Evolutionary conservation across 1,140 invertebrate species (phyloP).

Genomic region (Cataglyphis hispanica): DNA sequence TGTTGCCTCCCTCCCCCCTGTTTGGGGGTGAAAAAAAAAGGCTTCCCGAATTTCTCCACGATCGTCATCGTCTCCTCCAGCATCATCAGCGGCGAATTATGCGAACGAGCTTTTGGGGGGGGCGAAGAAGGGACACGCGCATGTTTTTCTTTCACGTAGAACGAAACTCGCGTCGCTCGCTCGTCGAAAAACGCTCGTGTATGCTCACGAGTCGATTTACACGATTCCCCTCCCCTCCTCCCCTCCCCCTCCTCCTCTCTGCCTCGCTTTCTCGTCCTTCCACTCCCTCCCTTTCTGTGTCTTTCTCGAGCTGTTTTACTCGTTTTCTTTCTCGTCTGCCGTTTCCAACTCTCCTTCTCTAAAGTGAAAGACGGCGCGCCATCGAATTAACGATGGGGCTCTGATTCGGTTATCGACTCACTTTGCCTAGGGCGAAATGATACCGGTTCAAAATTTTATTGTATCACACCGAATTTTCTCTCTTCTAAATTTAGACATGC

Average conservation of each 20-base stretch:
- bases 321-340: slow-evolving; percentile 51
- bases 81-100: background rate
- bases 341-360: slow-evolving; percentile 9
- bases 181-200: slow-evolving; percentile 78
- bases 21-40: too few relatives aligned
- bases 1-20: too few relatives aligned
- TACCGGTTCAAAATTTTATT: too few relatives aligned
- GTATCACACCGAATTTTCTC: too few relatives aligned
- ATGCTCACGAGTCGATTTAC: slow-evolving; percentile 72
- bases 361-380: too few relatives aligned
- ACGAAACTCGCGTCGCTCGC: slow-evolving; percentile 68
- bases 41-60: background rate
- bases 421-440: too few relatives aligned
- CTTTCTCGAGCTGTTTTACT: slow-evolving; percentile 53
- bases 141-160: slow-evolving; percentile 61
- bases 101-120: slow-evolving; percentile 26
- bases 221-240: slow-evolving; percentile 29
- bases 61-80: background rate
- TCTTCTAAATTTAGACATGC: too few relatives aligned
- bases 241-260: background rate
- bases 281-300: slow-evolving; percentile 18
- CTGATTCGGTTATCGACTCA: too few relatives aligned
- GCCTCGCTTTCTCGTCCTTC: slow-evolving; percentile 39
- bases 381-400: too few relatives aligned
- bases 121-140: slow-evolving; percentile 71